Conservation (phyloP, 2,113 vertebrate species). For the Toxotes jaculatrix region DNA sequence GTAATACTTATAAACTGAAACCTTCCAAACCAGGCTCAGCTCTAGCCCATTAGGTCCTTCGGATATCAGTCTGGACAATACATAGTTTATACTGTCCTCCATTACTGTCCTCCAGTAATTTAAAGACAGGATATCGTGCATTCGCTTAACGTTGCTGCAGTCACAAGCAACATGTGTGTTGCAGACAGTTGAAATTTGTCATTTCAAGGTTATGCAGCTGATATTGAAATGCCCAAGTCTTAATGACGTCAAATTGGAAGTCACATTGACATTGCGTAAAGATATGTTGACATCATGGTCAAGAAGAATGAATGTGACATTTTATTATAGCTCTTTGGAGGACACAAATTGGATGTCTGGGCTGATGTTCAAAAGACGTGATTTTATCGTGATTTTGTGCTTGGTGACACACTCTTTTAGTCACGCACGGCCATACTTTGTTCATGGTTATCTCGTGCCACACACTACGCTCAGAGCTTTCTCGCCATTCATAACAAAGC, state of each 20-base stretch:
- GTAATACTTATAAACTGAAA: background rate
- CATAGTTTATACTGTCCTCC: background rate
- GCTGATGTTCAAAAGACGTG: conserved; percentile 28
- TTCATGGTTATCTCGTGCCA: conserved; percentile 62
- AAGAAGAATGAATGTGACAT: conserved; percentile 5
- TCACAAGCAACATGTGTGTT: too few species aligned
- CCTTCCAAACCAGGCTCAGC: background rate
- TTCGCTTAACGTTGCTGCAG: too few species aligned
- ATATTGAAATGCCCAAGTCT: conserved; percentile 11
- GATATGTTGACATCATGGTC: background rate
- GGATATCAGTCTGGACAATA: background rate
- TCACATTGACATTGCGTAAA: conserved; percentile 35
- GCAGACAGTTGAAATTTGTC: conserved; percentile 18
- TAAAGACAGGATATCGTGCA: background rate
- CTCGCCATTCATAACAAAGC: conserved; percentile 52
- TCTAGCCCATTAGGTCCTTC: background rate
- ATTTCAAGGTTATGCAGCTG: conserved; percentile 38
- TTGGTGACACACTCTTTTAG: conserved; percentile 39
- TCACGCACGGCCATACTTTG: conserved; percentile 56
- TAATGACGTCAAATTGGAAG: conserved; percentile 15
- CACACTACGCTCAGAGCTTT: conserved; percentile 48
- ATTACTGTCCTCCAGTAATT: too few species aligned
- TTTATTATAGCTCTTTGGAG: conserved; percentile 31
- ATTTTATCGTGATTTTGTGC: conserved; percentile 32
- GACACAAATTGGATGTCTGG: conserved; percentile 16